A percentile compares a stretch with the other conserved stretches of the same genome.
These are phyloP conservation scores for Heliconius nattereri DNA, from an alignment of 1,140 invertebrate genomes.

Conservation along the genomic window DNA sequence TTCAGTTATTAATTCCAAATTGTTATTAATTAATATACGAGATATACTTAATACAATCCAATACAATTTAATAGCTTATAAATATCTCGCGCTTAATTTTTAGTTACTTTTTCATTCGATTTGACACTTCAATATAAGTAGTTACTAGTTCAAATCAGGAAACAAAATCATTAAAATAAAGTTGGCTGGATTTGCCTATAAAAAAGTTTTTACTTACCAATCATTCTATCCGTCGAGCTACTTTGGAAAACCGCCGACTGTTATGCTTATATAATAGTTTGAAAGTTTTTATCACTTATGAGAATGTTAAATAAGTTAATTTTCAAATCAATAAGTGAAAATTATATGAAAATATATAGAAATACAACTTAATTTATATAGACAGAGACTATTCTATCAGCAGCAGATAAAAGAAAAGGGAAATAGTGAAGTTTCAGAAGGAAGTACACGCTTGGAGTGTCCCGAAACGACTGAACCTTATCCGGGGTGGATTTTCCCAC, in stretches of 20 bases:
- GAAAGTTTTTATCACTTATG: conserved; percentile 56
- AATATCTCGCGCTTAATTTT: background rate
- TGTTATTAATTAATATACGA: too few species aligned
- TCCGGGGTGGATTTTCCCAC: conserved; percentile 67
- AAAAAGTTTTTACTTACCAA: conserved; percentile 65
- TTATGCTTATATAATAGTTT: conserved; percentile 56
- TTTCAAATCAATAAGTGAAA: background rate
- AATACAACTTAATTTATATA: background rate
- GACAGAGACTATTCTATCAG: conserved; percentile 20
- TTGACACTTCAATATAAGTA: background rate
- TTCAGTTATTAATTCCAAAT: background rate
- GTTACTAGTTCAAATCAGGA: background rate
- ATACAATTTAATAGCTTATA: background rate
- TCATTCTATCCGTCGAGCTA: conserved; percentile 66
- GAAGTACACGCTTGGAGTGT: conserved; percentile 60
- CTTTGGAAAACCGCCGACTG: conserved; percentile 50
- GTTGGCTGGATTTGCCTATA: conserved; percentile 1
- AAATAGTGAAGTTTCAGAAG: conserved; percentile 32
- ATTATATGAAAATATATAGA: background rate
- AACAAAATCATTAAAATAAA: background rate
- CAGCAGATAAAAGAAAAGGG: conserved; percentile 32
- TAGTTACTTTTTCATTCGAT: background rate
- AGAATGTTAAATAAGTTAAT: background rate
- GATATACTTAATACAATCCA: background rate
- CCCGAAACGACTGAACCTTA: conserved; percentile 71